Percentiles rank a stretch among this genome's conserved stretches.
Conservation (phyloP, 1,140 invertebrate species). For the Rhyzopertha dominica region DNA sequence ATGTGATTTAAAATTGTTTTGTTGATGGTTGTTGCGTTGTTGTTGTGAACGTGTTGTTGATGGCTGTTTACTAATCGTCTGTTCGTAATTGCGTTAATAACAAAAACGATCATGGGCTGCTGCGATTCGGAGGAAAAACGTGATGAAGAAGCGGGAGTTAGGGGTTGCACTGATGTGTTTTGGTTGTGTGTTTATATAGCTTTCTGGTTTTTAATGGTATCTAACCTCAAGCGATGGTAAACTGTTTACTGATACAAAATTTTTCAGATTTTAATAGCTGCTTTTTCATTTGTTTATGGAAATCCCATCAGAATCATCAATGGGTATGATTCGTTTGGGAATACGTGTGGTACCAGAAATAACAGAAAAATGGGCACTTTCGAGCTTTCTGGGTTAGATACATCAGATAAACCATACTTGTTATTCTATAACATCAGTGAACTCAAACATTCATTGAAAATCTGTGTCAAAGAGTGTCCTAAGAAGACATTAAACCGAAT, state of each 20-base stretch:
- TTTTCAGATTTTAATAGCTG: conserved; percentile 74
- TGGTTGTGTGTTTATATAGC: conserved; percentile 77
- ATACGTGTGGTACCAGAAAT: conserved; percentile 82
- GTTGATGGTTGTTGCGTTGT: too few species aligned
- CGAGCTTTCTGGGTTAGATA: conserved; percentile 74
- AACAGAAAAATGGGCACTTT: conserved; percentile 70
- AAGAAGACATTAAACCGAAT: conserved; percentile 57
- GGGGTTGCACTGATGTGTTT: conserved; percentile 79
- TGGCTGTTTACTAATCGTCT: too few species aligned
- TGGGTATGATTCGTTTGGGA: conserved; percentile 95
- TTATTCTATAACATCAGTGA: conserved; percentile 80
- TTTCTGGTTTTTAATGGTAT: conserved; percentile 87
- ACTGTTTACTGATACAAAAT: conserved; percentile 24
- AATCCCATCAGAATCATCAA: conserved; percentile 82
- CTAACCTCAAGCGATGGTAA: conserved; percentile 33
- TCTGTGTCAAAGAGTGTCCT: conserved; percentile 88
- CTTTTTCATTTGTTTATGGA: conserved; percentile 84
- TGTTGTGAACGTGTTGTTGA: too few species aligned
- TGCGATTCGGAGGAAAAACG: conserved; percentile 27
- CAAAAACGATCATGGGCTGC: conserved; percentile 39
- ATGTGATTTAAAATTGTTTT: too few species aligned
- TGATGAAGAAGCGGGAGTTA: conserved; percentile 43
- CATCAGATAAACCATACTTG: conserved; percentile 71
- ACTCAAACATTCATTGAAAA: conserved; percentile 70
- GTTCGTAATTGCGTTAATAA: too few species aligned